Evolutionary conservation across 2,797 vertebrate genomes (phyloP), one percentile per base, ranked within the genome.

Genomic region (Urocyon cinereoargenteus): DNA sequence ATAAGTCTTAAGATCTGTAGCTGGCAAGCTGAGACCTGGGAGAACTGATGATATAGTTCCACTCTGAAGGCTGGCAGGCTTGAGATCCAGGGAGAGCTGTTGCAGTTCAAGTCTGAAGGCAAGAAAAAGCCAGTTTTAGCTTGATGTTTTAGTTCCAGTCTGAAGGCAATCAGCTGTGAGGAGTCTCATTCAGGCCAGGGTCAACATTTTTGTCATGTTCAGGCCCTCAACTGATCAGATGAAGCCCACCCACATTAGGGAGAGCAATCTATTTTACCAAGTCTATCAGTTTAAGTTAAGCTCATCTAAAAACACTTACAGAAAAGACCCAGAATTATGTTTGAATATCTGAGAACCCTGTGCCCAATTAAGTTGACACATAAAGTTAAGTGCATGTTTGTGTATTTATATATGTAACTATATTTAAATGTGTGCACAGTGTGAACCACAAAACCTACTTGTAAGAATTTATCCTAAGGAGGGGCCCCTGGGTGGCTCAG

Each of bases 381-480:
- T 86, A 55, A 34, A 34, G 31, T 79, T 79, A 55, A 34, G 31
- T 19, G 49, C 5, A 9, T 77, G 26, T 49, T 5, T 73, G 34
- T 73, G 8, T 66, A 0, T 31, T 7, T 55, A 4, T 90, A 2
- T 82, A 26, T 26, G 8, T 68, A 36, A 36, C 15, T 81, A 36
- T 59, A n/a, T n/a, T 64, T 78, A 31, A 40, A 19, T 18, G 57
- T 31, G 45, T 55, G 31, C 18, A 34, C 10, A 87, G 16, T 64
- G 45, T 72, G 22, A 91, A n/a, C 3, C 16, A 87, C 13, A 24
- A 92, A 91, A 66, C 64, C 2, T 64, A 81, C 81, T 57, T 64
- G 49, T 87, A 82, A 87, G 21, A 81, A 79, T 28, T 86, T 91
- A 91, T 95, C 45, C 31, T 64, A 73, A 91, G 57, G 18, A 8